Evolutionary conservation across 2,113 vertebrate species (phyloP).

Genomic region (Raja brachyura): DNA sequence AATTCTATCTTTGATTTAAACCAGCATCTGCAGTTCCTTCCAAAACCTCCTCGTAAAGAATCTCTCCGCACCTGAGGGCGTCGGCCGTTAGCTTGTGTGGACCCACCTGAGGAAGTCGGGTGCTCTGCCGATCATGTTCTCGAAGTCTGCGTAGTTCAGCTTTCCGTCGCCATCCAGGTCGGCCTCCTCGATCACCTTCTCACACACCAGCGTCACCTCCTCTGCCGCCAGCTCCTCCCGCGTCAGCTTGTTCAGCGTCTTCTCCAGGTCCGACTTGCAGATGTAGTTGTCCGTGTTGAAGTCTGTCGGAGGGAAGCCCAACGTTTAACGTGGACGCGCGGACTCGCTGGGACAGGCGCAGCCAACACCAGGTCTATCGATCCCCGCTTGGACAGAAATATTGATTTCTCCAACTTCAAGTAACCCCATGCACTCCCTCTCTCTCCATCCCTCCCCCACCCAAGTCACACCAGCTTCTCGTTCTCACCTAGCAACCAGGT

Average conservation of each 20-base stretch:
- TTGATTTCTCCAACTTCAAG: no score
- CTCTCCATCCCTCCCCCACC: no score
- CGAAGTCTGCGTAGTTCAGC: conserved; percentile 86
- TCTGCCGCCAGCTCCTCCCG: conserved; percentile 87
- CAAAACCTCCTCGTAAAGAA: no score
- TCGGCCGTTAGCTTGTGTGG: background rate
- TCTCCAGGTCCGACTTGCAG: conserved; percentile 88
- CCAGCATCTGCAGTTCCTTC: no score
- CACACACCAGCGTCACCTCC: conserved; percentile 84
- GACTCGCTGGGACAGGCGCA: no score
- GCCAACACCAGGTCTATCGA: no score
- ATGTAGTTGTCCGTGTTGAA: conserved; percentile 97
- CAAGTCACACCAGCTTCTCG: no score
- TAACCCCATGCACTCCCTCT: no score
- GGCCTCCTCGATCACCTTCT: conserved; percentile 90
- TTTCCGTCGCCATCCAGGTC: conserved; percentile 92
- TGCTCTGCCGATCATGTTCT: conserved; percentile 96
- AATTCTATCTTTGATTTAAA: no score
- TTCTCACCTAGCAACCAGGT: no score
- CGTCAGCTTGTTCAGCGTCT: conserved; percentile 85
- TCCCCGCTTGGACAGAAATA: no score
- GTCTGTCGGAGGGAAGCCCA: conserved; percentile 58
- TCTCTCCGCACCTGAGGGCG: no score
- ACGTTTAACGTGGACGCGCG: background rate
- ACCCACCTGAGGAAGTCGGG: conserved; percentile 92